Evolutionary conservation across 2,888 invertebrate genomes (phyloP).

Genomic region (Tromatobia lineatoria): DNA sequence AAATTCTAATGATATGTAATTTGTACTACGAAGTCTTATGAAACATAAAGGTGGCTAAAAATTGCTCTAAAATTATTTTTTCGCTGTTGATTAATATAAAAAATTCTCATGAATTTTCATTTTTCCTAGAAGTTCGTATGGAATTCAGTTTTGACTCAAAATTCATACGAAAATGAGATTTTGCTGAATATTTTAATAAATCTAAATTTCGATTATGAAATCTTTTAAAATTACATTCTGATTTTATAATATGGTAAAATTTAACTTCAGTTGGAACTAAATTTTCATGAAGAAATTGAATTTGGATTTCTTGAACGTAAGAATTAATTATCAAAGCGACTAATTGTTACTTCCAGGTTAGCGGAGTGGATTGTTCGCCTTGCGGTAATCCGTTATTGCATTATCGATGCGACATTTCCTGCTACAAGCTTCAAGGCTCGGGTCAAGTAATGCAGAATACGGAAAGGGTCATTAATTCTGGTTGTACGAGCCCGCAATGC

Average conservation of each 20-base stretch:
- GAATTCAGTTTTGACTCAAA: neutral
- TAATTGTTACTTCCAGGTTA: constrained; percentile 45
- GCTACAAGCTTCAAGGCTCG: constrained; percentile 66
- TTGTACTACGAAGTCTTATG: no score
- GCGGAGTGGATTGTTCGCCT: constrained; percentile 73
- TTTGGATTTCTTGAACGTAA: neutral
- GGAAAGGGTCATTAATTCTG: neutral
- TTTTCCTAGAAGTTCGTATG: no score
- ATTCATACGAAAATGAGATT: no score
- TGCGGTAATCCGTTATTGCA: constrained; percentile 75
- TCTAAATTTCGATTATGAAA: no score
- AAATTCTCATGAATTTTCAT: no score
- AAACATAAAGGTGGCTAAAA: no score
- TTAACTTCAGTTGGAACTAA: neutral
- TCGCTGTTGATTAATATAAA: no score
- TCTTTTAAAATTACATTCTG: no score
- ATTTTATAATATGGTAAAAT: no score
- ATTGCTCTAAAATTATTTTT: no score
- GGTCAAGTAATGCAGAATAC: constrained; percentile 14
- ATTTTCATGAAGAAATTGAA: neutral
- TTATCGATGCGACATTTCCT: constrained; percentile 75
- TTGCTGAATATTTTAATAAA: no score
- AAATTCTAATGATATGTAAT: no score
- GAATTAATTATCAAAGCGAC: constrained; percentile 21
- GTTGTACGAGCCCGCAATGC: constrained; percentile 70